These are phyloP conservation scores for Caenorhabditis remanei DNA, from an alignment of 1,140 invertebrate genomes.

Conservation along the genomic window DNA sequence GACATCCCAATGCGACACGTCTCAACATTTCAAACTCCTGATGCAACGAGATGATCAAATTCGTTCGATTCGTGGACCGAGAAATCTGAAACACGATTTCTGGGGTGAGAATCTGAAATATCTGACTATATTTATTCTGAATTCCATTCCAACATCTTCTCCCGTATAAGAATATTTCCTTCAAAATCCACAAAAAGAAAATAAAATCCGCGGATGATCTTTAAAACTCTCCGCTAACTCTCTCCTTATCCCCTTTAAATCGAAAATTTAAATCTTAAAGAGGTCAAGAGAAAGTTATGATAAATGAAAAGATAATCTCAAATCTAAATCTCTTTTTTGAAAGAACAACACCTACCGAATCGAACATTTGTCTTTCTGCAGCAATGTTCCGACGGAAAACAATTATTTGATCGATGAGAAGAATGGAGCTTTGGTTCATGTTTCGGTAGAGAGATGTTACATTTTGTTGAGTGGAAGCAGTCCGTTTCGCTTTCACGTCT, in stretches of 20 bases:
- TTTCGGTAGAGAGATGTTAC: neutral
- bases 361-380: neutral
- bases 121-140: neutral
- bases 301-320: neutral
- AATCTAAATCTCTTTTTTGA: neutral
- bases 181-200: too few species aligned
- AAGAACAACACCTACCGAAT: neutral
- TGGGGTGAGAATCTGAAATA: neutral
- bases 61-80: neutral
- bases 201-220: neutral
- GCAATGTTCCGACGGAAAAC: neutral
- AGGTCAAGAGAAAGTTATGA: too few species aligned
- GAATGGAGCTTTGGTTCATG: slow-evolving; percentile 25
- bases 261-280: too few species aligned
- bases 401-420: slow-evolving; percentile 1
- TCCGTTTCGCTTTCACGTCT: slow-evolving; percentile 27
- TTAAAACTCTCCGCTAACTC: neutral
- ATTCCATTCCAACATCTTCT: too few species aligned
- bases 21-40: slow-evolving; percentile 9
- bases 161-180: too few species aligned
- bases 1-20: neutral
- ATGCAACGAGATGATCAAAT: slow-evolving; percentile 1
- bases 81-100: slow-evolving; percentile 2
- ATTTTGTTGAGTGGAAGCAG: neutral
- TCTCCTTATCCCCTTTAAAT: too few species aligned